Conservation (phyloP, 2,113 vertebrate genomes). For the Grammomys dolichurus region DNA sequence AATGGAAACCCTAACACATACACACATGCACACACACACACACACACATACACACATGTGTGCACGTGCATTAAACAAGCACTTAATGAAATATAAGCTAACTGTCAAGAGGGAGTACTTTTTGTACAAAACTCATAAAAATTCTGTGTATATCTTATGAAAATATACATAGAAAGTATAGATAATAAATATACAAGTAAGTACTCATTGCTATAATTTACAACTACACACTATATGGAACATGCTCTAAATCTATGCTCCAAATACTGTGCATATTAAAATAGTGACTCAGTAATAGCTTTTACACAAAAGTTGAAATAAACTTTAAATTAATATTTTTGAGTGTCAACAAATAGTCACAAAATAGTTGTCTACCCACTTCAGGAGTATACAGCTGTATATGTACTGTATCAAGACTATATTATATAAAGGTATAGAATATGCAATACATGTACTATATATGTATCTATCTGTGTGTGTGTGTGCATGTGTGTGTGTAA, state of each 20-base stretch:
- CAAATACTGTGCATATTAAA: not conserved
- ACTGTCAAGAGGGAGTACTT: conserved; percentile 12
- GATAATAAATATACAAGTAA: not conserved
- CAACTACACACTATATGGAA: not conserved
- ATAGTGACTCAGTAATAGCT: not conserved
- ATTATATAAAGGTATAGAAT: not conserved
- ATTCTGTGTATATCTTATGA: not conserved
- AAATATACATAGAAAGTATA: not conserved
- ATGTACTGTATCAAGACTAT: not conserved
- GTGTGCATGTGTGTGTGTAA: not conserved
- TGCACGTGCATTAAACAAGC: not conserved
- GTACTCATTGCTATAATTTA: not conserved
- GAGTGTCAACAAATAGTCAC: not conserved
- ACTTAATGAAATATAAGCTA: conserved; percentile 10
- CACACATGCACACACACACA: not conserved
- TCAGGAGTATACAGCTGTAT: not conserved
- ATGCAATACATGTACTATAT: not conserved
- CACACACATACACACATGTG: not conserved
- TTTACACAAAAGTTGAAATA: not conserved
- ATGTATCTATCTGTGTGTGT: not conserved
- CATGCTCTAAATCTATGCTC: not conserved
- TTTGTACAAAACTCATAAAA: not conserved
- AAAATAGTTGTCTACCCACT: not conserved
- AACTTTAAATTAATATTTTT: conserved; percentile 30
- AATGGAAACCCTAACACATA: not conserved